Base-by-base conservation (phyloP, 1,140 invertebrate species). In the Anastrepha obliqua region DNA sequence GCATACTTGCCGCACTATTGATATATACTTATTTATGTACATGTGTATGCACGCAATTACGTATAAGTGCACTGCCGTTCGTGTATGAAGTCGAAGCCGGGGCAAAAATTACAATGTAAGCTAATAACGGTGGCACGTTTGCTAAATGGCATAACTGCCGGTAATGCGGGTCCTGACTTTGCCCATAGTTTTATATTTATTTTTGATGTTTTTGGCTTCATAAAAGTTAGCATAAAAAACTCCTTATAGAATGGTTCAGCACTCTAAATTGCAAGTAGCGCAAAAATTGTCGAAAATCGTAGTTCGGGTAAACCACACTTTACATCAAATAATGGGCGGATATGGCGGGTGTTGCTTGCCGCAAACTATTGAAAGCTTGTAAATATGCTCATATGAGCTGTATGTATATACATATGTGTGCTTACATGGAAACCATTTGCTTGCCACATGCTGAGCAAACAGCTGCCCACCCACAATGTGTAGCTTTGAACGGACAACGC, bases 381-480 rank as follows among this genome's bases (percentile, higher is more conserved):
- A 47, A 6, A 47, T 15, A 47, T 55, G 51, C 3, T 55, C 42
- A 74, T 15, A 13, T 17, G 42, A 44, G 11, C 9, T 44, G 42
- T 17, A 11, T 70, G 6, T 67, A 9, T 67, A 3, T 67, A 29
- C 39, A 20, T 13, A 8, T 13, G 29, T 42, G 65, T 67, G 62
- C 17, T 20, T 64, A 20, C 62, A 20, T 29, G 65, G 13, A 67
- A 39, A 29, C 13, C 29, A 39, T 67, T 67, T 4, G 11, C 44
- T 47, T 74, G 67, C 67, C 67, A 74, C 67, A 74, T 39, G 42
- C 67, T 17, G 67, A 17, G 67, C 42, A 9, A 74, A 74, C 67
- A 74, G 42, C 11, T 74, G 67, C 67, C 67, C 42, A 74, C 67
- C 67, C 67, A 74, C 67, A 47, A 74, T 17, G 15, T 47, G 17